Base-by-base conservation (phyloP, 2,113 vertebrate genomes). In the Vicugna pacos region DNA sequence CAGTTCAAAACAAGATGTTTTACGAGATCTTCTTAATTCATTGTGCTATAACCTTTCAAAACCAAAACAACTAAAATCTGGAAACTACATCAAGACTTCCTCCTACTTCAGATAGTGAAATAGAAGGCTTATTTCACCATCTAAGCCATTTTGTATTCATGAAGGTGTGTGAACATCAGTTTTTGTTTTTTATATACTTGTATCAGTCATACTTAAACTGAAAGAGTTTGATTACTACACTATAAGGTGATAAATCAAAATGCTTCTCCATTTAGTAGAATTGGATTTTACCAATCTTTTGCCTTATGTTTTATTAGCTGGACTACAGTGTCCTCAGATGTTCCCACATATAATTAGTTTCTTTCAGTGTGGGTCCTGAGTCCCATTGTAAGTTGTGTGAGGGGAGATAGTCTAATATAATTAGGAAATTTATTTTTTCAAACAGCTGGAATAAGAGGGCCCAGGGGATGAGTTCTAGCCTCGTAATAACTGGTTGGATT, bases 161-260 rank as follows among this genome's bases (percentile, higher is more conserved):
- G 83, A 91, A 89, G 38, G 19, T 83, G 9, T 65, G 16, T 89
- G 90, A 87, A 85, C 70, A 87, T 95, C 92, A 89, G 96, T 94
- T 95, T 96, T 85, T 54, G 3, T 67, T 94, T 97, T 97, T 95
- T 92, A 89, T 93, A 72, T 95, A 86, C 89, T 97, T 93, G 50
- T 79, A 93, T 93, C 90, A 98, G 85, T 81, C 62, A 83, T 91
- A 93, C 94, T 92, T 97, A 96, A 96, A 94, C 58, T 77, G 82
- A 94, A 85, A 60, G 62, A 86, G 50, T 89, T 95, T 91, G 72
- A 91, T 85, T 91, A 83, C 60, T 75, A 89, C 20, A 86, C 32
- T 70, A 60, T 89, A 85, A 97, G 69, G 58, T 76, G 95, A 83
- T 89, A 95, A 93, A 97, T 97, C 77, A 92, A 70, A 92, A 8